Conservation (phyloP, 2,113 vertebrate genomes). For the Leiothrix lutea region DNA sequence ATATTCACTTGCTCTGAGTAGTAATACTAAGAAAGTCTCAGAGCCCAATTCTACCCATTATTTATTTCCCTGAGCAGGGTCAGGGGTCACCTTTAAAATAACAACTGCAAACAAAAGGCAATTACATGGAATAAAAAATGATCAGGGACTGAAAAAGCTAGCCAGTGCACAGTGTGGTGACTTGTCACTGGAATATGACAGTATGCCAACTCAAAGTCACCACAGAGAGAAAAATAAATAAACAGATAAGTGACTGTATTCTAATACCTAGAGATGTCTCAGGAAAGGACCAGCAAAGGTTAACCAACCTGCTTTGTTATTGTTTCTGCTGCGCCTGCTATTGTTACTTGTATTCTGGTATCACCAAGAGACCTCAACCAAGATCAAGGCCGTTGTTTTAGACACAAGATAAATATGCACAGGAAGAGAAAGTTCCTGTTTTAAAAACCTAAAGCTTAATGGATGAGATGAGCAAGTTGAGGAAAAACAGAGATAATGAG, state of each 20-base stretch:
- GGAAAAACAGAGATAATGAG: conserved; percentile 22
- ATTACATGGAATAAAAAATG: conserved; percentile 28
- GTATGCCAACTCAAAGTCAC: not conserved
- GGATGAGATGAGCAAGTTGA: conserved; percentile 23
- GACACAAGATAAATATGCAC: conserved; percentile 51
- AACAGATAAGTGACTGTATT: not conserved
- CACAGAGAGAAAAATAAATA: conserved; percentile 12
- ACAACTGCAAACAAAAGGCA: conserved; percentile 3
- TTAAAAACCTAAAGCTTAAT: conserved; percentile 3
- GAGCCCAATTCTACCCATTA: not conserved
- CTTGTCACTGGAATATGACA: not conserved
- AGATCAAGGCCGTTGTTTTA: not conserved
- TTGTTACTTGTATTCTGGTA: conserved; percentile 61
- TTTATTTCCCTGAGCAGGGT: conserved; percentile 12
- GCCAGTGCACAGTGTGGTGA: not conserved
- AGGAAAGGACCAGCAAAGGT: conserved; percentile 7
- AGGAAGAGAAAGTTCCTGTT: conserved; percentile 53
- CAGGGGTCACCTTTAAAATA: conserved; percentile 40
- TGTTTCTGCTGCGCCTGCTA: conserved; percentile 54
- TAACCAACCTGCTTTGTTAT: conserved; percentile 49
- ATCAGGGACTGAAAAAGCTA: not conserved
- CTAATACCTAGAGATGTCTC: not conserved
- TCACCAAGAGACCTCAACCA: conserved; percentile 37
- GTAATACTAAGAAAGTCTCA: not conserved
- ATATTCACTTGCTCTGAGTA: not conserved